Base-by-base conservation (phyloP, 2,113 vertebrate genomes). In the Hippocampus guttulatus region DNA sequence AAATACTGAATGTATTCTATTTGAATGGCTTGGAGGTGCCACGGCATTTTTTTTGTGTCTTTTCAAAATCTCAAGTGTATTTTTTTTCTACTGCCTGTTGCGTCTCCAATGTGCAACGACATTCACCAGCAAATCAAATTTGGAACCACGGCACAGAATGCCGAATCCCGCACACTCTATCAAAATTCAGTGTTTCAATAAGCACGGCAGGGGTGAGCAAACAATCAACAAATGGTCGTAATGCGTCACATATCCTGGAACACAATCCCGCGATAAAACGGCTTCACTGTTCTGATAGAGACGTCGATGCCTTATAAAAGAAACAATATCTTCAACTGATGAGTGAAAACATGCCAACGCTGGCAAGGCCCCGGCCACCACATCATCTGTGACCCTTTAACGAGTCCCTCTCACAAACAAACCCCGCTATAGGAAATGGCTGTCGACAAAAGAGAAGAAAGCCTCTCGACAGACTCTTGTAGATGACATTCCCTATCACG, bases 401-500 rank as follows among this genome's bases (percentile, higher is more conserved):
- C 82, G 87, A 86, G 76, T 85, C 82, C 79, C 83, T 81, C 70
- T 78, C 68, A 75, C 79, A 81, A 63, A 76, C 41, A 91, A 88
- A 83, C 89, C 85, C 88, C 88, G 81, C 88, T 52, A 91, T 91
- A 88, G 89, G 91, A 78, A 80, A 77, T 81, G 68, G 66, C 82
- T 70, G 77, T 81, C 64, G 78, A 81, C 75, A 82, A 85, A 91
- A 72, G 82, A 87, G 85, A 87, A 90, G 87, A 92, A 86, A 85
- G 87, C 92, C 94, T 94, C 93, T 94, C 82, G 79, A 93, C 90
- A 91, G 90, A 92, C 93, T 93, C 93, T 93, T 92, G 89, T 92
- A 92, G 93, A 96, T 94, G 93, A 94, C 93, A 93, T 94, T 95
- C 93, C 92, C 92, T 90, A 95, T 95, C 95, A 93, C 93, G 95